Evolutionary conservation across 2,888 invertebrate genomes (phyloP).

Genomic region (Alentia gelatinosa): DNA sequence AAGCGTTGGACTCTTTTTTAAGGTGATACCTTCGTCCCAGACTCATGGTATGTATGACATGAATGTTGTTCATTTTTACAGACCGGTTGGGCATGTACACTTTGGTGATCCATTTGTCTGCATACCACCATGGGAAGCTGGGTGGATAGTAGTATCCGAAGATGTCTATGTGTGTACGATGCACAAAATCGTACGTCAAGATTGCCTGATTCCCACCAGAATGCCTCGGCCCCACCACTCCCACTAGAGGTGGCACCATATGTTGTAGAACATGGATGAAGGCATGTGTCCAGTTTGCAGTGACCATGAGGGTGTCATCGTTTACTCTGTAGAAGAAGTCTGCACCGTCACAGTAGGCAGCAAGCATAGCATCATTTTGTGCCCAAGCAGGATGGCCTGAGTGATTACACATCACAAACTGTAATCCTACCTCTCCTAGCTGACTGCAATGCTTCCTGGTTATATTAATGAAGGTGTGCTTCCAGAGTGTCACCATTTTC

Average conservation of each 20-base stretch:
- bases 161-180: constrained; percentile 51
- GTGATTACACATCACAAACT: constrained; percentile 63
- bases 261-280: constrained; percentile 53
- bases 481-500: not conserved
- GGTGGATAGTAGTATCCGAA: constrained; percentile 54
- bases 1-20: not conserved
- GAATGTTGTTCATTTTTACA: not conserved
- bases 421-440: constrained; percentile 16
- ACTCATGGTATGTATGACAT: not conserved
- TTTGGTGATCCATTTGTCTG: constrained; percentile 39
- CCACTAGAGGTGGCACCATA: constrained; percentile 41
- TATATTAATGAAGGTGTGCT: constrained; percentile 8
- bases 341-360: constrained; percentile 62
- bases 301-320: constrained; percentile 61
- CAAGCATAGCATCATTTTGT: constrained; percentile 68
- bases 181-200: constrained; percentile 57
- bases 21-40: not conserved
- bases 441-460: constrained; percentile 21
- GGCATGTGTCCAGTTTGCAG: constrained; percentile 56
- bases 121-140: constrained; percentile 52
- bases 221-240: constrained; percentile 50
- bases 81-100: not conserved
- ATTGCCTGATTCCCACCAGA: constrained; percentile 27
- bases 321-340: constrained; percentile 65
- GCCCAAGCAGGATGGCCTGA: constrained; percentile 65